Base-by-base conservation (phyloP, 2,113 vertebrate genomes). In the Galeopterus variegatus region DNA sequence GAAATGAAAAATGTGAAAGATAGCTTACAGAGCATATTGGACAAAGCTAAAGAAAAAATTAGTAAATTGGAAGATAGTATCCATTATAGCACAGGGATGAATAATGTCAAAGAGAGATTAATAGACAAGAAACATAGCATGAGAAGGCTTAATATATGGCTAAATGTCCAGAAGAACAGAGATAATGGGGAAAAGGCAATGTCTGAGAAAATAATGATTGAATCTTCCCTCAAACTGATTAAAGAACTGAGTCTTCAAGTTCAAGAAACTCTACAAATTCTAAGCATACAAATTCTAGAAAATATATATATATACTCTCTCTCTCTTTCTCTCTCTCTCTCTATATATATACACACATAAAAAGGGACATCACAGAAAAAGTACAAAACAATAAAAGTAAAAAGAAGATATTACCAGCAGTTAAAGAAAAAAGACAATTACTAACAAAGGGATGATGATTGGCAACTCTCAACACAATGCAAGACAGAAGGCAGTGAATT, bases 401-500 rank as follows among this genome's bases (percentile, higher is more conserved):
- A 75, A 81, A 21, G 15, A 64, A 83, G 3, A 67, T 28, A 64
- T 45, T 64, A 24, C 18, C 19, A 92, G 41, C 7, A 89, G 41
- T 48, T n/a, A 70, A 85, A 50, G 36, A 67, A 82, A 92, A 89
- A 76, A 58, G 5, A 45, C 19, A 72, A 79, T 73, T 54, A 48
- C 18, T 88, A 95, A 70, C 52, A 80, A 96, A 79, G 18, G 33
- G 67, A 70, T 50, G 36, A 94, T 58, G n/a, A 77, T 6, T 45
- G 8, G 28, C 65, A 86, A 21, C 9, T 89, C n/a, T 93, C 62
- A 70, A 52, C 23, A 95, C 26, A 69, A 18, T 50, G 24, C 19
- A 72, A 28, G 45, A 24, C 45, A 88, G 60, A 88, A 82, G 36
- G 82, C 5, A 50, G 23, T 64, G n/a, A 67, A 65, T 77, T 60